phyloP scores from a whole-genome alignment of 2,797 vertebrate species.

The Mycteria americana region DNA sequence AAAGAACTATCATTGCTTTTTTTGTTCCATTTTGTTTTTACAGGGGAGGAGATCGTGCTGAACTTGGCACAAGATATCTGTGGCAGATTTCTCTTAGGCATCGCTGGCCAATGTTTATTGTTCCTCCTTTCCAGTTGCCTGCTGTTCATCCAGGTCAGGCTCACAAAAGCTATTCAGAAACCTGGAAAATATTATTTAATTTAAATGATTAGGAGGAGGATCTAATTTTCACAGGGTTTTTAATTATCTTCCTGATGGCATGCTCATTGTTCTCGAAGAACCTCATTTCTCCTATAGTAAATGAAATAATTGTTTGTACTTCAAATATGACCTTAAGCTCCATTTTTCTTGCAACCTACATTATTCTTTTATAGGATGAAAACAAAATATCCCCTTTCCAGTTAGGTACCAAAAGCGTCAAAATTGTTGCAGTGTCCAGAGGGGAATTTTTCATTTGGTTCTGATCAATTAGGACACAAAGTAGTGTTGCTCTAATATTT shows the following conservation, averaged over 20 bases:
- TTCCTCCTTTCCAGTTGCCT: neutral
- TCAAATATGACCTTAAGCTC: neutral
- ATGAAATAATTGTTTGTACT: neutral
- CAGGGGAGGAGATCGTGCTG: neutral
- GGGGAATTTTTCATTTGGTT: neutral
- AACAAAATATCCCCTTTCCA: neutral
- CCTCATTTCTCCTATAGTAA: neutral
- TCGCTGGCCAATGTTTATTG: neutral
- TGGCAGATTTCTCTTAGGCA: neutral
- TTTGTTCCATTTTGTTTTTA: neutral
- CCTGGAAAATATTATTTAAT: neutral
- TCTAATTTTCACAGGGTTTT: neutral
- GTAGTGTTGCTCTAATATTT: neutral
- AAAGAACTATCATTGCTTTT: accelerated
- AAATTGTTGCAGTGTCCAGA: neutral
- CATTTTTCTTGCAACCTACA: neutral
- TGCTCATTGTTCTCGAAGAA: neutral
- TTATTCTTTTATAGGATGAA: neutral
- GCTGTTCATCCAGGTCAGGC: neutral
- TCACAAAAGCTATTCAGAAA: neutral
- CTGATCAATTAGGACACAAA: neutral
- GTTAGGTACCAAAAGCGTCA: neutral
- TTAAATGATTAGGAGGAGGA: neutral
- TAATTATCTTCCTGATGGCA: neutral
- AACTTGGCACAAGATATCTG: neutral